Evolutionary conservation across 2,888 invertebrate genomes (phyloP).

Genomic region (Mythimna lalbum): DNA sequence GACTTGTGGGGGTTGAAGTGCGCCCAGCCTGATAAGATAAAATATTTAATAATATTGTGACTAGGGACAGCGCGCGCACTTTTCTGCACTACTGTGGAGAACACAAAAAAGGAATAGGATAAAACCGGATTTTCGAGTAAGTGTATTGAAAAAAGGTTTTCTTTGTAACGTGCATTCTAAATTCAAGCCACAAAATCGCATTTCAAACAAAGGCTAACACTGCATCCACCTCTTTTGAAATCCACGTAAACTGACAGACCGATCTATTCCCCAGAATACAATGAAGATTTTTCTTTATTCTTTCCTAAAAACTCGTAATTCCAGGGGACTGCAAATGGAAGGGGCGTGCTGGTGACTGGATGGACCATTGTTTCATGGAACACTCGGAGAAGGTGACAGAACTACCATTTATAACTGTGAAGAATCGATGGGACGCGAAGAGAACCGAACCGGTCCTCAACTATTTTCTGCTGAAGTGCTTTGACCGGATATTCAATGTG

Average conservation of each 20-base stretch:
- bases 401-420: slow-evolving; percentile 87
- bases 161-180: too few relatives aligned
- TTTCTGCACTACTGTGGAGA: too few relatives aligned
- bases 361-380: slow-evolving; percentile 90
- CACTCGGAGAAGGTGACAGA: slow-evolving; percentile 89
- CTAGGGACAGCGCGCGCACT: too few relatives aligned
- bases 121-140: too few relatives aligned
- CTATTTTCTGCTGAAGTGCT: slow-evolving; percentile 86
- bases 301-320: slow-evolving; percentile 31
- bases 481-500: slow-evolving; percentile 86
- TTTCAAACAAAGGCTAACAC: slow-evolving; percentile 1
- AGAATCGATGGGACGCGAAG: slow-evolving; percentile 87
- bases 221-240: slow-evolving; percentile 7
- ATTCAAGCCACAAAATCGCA: background rate
- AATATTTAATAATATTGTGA: too few relatives aligned
- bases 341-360: slow-evolving; percentile 91
- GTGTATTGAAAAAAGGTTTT: too few relatives aligned
- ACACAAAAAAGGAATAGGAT: too few relatives aligned
- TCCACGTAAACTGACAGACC: slow-evolving; percentile 5
- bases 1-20: too few relatives aligned
- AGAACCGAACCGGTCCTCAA: slow-evolving; percentile 86
- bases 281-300: slow-evolving; percentile 17
- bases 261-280: slow-evolving; percentile 30
- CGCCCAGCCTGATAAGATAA: too few relatives aligned
- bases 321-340: slow-evolving; percentile 90